phyloP scores from a whole-genome alignment of 2,888 invertebrate species.

The Macaria liturata region DNA sequence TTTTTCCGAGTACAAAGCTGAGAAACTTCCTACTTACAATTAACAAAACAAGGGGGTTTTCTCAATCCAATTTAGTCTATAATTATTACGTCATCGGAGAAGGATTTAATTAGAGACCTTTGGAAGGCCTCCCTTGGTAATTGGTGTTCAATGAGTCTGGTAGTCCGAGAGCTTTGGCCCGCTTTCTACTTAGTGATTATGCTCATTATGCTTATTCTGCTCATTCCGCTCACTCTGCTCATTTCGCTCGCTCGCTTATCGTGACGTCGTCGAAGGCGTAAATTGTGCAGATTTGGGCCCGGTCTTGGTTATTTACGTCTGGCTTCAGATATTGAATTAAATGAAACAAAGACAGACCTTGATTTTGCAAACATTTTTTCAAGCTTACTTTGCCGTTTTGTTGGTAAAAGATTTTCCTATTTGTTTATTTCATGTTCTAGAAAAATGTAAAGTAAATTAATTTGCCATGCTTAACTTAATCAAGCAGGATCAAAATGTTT shows the following conservation, averaged over 20 bases:
- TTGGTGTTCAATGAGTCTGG: slow-evolving; percentile 81
- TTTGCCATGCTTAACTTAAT: too few relatives aligned
- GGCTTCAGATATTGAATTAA: slow-evolving; percentile 13
- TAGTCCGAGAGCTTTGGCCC: slow-evolving; percentile 65
- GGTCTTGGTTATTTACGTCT: slow-evolving; percentile 16
- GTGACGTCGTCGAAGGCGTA: slow-evolving; percentile 22
- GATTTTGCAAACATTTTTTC: neutral
- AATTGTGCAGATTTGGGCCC: slow-evolving; percentile 20
- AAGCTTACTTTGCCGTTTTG: too few relatives aligned
- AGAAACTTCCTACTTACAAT: slow-evolving; percentile 62
- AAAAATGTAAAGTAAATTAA: too few relatives aligned
- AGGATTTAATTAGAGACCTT: slow-evolving; percentile 82
- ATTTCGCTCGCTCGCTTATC: slow-evolving; percentile 15
- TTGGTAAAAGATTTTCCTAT: too few relatives aligned
- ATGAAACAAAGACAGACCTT: slow-evolving; percentile 7
- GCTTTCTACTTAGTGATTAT: slow-evolving; percentile 70
- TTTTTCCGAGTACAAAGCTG: slow-evolving; percentile 17
- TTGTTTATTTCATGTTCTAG: too few relatives aligned
- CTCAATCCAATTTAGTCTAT: slow-evolving; percentile 77
- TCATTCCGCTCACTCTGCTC: slow-evolving; percentile 42
- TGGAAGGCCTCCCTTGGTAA: slow-evolving; percentile 76
- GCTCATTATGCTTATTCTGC: slow-evolving; percentile 33
- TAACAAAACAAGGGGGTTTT: slow-evolving; percentile 73
- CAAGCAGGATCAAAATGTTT: too few relatives aligned
- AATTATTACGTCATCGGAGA: slow-evolving; percentile 83